Base-by-base conservation (phyloP, 53 echinoderm and acorn worm species). In the Actinopyga echinites region DNA sequence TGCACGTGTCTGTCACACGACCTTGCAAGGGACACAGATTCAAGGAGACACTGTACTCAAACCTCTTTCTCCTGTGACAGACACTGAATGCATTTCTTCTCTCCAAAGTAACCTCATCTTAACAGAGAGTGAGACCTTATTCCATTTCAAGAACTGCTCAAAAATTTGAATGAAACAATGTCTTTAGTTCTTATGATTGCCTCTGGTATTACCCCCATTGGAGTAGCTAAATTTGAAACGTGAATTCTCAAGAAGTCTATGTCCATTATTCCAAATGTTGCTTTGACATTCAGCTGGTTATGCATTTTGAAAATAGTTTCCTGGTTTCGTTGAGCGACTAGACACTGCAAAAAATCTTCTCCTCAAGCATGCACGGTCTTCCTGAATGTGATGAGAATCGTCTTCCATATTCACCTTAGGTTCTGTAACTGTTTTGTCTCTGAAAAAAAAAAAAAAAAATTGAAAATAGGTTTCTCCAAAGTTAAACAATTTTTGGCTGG, bases 251-350 rank as follows among this genome's bases (percentile, higher is more conserved):
- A 30, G 33, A 84, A 69, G 32, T 84, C 74, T 20, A 84, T 84
- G 69, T 84, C 84, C 84, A 71, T 69, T n/a, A 74, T 84, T 7
- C 74, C 57, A 84, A 84, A 84, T n/a, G 25, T 57, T 69, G 84
- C 84, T 55, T 43, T 57, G 24, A 74, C 84, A 20, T 75, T 42
- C 30, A 49, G 42, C 6, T 74, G 74, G 19, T 71, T 71, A 55
- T 73, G 60, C 84, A 84, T 84, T 37, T 42, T 73, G 12, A 84
- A 84, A 3, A 64, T 74, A 21, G 45, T 74, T 11, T 28, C 37
- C 38, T 84, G 25, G 34, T 71, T 69, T 24, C 73, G 28, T 36
- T 69, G 69, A 6, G 84, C 73, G 30, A 84, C 84, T 0, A 84
- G 71, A 74, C 69, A 69, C 25, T 84, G 69, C 57, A 84, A 35